Evolutionary conservation across 2,888 invertebrate genomes (phyloP).

Genomic region (Drosophila multiciliata): DNA sequence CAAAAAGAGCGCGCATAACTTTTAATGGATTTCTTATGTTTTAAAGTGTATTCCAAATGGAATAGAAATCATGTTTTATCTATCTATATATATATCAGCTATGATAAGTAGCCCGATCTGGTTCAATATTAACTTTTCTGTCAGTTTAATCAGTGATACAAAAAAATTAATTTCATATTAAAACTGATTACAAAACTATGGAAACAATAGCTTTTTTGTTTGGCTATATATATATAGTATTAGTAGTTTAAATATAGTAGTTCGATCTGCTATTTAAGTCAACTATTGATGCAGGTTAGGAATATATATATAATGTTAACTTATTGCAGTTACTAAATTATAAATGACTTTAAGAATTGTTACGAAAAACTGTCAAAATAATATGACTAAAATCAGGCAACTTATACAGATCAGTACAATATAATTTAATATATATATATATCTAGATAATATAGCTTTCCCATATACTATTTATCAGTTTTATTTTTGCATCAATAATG

Average conservation of each 20-base stretch:
- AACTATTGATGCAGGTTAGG: neutral
- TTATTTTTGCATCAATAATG: neutral
- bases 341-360: neutral
- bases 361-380: neutral
- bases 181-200: no score
- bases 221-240: neutral
- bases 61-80: neutral
- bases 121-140: neutral
- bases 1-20: no score
- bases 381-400: neutral
- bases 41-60: neutral
- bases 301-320: neutral
- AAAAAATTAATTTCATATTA: no score
- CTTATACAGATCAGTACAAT: no score
- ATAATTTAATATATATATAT: no score
- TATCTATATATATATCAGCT: neutral
- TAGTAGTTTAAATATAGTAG: neutral
- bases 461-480: neutral
- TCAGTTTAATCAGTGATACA: neutral
- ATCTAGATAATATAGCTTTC: neutral
- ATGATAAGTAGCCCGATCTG: neutral
- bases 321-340: neutral
- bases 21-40: no score
- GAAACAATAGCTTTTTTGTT: neutral
- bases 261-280: neutral